Conservation (phyloP, 30 jellyfish, hydroid and myxozoan species). For the Sanderia malayensis region DNA sequence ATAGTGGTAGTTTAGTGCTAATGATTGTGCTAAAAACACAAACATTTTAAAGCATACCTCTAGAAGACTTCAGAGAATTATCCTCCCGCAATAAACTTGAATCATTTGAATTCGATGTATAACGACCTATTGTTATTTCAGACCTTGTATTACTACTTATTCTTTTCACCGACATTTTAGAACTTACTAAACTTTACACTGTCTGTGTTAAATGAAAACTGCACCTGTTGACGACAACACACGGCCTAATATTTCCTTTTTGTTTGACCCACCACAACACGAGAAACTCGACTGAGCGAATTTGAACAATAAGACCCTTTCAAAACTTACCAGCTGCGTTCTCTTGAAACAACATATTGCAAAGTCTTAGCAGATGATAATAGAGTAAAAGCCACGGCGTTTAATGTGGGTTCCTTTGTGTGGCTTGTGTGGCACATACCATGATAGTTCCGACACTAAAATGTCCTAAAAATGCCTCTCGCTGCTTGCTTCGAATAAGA, state of each 20-base stretch:
- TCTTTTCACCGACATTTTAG: constrained; percentile 4
- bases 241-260: neutral
- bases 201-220: neutral
- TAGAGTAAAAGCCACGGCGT: constrained; percentile 32
- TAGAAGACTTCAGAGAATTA: neutral
- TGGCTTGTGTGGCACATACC: too few relatives aligned
- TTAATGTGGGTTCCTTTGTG: constrained; percentile 56
- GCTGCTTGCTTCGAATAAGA: constrained; percentile 47
- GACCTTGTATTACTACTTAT: neutral
- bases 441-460: neutral
- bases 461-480: neutral
- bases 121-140: constrained; percentile 4
- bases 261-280: too few relatives aligned
- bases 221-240: neutral
- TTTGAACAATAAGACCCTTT: constrained; percentile 4
- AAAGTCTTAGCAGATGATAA: constrained; percentile 32
- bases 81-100: neutral
- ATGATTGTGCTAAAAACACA: too few relatives aligned
- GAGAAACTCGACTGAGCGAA: neutral
- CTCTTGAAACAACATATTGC: constrained; percentile 37
- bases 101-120: neutral
- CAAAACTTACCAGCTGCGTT: constrained; percentile 54
- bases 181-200: neutral
- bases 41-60: neutral
- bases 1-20: too few relatives aligned